Conservation (phyloP, 2,113 vertebrate genomes). For the Nyctibius bracteatus region DNA sequence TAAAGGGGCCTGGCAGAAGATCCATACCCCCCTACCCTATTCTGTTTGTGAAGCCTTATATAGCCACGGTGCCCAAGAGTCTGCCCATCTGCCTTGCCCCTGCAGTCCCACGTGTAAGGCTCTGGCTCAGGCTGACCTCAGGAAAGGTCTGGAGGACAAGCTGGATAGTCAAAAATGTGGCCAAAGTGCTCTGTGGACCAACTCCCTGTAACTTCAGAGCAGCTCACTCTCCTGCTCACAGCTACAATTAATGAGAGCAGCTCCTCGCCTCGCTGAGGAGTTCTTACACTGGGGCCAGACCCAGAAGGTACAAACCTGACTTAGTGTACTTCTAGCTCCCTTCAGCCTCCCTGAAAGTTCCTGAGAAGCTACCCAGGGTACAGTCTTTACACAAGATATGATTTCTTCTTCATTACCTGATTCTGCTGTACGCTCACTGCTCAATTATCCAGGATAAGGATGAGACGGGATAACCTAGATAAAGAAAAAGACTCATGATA, state of each 20-base stretch:
- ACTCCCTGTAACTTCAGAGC: background rate
- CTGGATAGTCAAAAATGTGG: background rate
- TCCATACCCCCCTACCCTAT: background rate
- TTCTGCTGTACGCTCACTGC: background rate
- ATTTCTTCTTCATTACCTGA: background rate
- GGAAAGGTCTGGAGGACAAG: background rate
- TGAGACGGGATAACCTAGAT: background rate
- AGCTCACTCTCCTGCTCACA: background rate
- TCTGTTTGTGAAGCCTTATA: background rate
- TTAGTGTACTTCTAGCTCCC: background rate
- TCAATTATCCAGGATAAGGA: background rate
- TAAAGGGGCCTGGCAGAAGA: background rate
- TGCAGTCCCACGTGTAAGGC: background rate
- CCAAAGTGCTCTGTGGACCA: background rate
- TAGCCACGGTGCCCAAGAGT: background rate
- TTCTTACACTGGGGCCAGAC: background rate
- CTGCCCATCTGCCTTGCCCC: fast-evolving
- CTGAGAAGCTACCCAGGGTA: background rate
- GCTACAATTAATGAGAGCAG: fast-evolving
- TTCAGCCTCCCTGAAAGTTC: background rate
- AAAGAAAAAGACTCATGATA: background rate
- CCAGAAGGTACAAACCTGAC: background rate
- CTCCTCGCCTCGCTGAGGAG: background rate
- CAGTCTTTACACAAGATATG: background rate
- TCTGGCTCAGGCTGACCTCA: background rate